These are phyloP conservation scores for Chrysodeixis includens DNA, from an alignment of 2,888 invertebrate genomes.

Conservation along the genomic window DNA sequence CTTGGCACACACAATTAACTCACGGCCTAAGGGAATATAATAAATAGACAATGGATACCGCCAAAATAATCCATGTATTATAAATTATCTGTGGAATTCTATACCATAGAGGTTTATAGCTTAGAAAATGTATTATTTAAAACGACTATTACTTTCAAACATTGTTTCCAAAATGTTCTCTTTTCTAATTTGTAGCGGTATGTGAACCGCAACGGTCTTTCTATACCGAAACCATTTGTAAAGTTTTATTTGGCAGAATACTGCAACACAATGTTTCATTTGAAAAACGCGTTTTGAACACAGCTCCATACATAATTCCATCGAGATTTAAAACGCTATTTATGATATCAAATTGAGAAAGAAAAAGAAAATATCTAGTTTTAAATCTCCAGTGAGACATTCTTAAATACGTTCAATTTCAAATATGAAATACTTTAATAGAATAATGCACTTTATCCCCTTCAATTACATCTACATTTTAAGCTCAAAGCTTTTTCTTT, in stretches of 20 bases:
- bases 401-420: too few species aligned
- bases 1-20: conserved; percentile 28
- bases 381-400: too few species aligned
- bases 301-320: background rate
- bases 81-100: background rate
- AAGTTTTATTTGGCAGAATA: background rate
- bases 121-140: background rate
- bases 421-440: background rate
- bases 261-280: conserved; percentile 4
- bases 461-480: conserved; percentile 36
- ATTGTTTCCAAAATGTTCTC: background rate
- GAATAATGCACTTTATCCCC: conserved; percentile 6
- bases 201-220: background rate
- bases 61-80: conserved; percentile 15
- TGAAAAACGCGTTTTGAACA: background rate
- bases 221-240: background rate
- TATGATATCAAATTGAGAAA: background rate
- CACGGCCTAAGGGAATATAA: conserved; percentile 18
- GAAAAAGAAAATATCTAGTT: background rate
- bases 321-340: background rate
- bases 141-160: background rate
- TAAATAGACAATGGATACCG: conserved; percentile 27
- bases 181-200: background rate
- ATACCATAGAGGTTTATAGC: background rate
- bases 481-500: conserved; percentile 40